Conservation (phyloP, 2,113 vertebrate genomes). For the Clarias magur region DNA sequence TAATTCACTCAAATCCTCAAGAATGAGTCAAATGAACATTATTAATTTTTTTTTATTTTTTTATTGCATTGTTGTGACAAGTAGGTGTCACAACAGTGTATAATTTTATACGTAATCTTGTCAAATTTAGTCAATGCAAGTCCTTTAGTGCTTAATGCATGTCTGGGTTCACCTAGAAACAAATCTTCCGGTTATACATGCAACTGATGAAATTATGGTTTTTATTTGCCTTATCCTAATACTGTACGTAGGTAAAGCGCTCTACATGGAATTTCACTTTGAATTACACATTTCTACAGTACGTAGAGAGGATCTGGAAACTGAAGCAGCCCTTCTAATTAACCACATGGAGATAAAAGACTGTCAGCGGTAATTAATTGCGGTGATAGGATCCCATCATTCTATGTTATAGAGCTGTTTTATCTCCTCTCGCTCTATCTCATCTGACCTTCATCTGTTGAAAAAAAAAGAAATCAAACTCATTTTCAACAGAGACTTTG, state of each 20-base stretch:
- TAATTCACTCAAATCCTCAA: neutral
- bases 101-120: neutral
- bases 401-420: slow-evolving; percentile 61
- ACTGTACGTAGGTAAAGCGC: neutral
- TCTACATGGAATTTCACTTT: neutral
- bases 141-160: neutral
- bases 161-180: neutral
- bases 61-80: neutral
- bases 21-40: neutral
- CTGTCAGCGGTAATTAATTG: slow-evolving; percentile 74
- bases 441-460: slow-evolving; percentile 65
- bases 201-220: neutral
- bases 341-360: slow-evolving; percentile 72
- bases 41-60: neutral
- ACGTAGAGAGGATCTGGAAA: slow-evolving; percentile 43
- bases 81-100: neutral
- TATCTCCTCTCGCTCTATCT: slow-evolving; percentile 29
- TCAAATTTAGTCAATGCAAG: neutral
- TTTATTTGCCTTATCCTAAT: neutral
- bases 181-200: neutral
- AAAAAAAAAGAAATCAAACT: slow-evolving; percentile 38
- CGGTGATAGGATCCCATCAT: slow-evolving; percentile 67
- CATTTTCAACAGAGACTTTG: slow-evolving; percentile 55
- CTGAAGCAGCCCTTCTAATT: slow-evolving; percentile 65
- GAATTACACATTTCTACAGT: slow-evolving; percentile 6